Evolutionary conservation across 64 coral and sea anemone genomes (phyloP), one percentile per base, ranked within the genome.

Genomic region (Porites lutea): DNA sequence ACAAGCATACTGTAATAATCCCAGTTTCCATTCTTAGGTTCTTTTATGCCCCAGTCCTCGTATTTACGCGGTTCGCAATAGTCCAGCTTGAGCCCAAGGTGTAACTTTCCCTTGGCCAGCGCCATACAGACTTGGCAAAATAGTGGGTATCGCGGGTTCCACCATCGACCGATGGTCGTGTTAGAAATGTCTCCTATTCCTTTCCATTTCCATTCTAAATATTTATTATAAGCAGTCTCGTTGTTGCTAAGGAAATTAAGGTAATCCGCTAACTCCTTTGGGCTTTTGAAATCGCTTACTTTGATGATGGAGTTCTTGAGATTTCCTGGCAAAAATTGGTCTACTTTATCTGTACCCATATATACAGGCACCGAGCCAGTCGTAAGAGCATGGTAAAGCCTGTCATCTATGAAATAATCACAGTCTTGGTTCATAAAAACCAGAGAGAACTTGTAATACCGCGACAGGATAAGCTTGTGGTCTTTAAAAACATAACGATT

Each of bases 391-490:
- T 98, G 94, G 19, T 95, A 91, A 0, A 98, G 72, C 61, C 91
- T 88, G 61, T 98, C 97, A 55, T 98, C 97, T n/a, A 98, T 95
- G 75, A 96, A 98, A 74, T 98, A 98, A 78, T 98, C 97, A 72
- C 97, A 98, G 14, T 98, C 97, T 70, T 93, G 90, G 60, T 98
- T 98, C 94, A 98, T 96, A 72, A 98, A 98, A 48, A 98, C 97
- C 55, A 97, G 75, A 22, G 95, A 97, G 64, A 97, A 97, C 88
- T 97, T 97, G 92, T 97, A 97, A 75, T 97, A 75, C n/a, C 92
- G 81, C n/a, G 95, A 94, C n/a, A 97, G 76, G 50, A 94, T 52
- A 37, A 97, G 74, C 60, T 97, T 97, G 76, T 97, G 95, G 7
- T 97, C 91, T 71, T 97, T 97, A 52, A 97, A 97, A 16, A 97